Base-by-base conservation (phyloP, 2,113 vertebrate genomes). In the Elephas maximus region DNA sequence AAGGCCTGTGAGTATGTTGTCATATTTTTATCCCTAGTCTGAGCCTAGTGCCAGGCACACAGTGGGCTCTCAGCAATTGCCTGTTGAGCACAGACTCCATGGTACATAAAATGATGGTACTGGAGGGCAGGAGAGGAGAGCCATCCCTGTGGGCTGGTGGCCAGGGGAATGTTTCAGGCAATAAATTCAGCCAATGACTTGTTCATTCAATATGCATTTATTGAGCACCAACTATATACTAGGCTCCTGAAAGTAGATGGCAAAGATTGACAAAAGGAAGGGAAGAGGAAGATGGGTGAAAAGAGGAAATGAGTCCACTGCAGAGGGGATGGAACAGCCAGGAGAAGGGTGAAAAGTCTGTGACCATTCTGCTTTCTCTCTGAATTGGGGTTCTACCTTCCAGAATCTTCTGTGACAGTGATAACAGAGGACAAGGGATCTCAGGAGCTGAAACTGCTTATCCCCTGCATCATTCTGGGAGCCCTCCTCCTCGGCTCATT, bases 401-500 rank as follows among this genome's bases (percentile, higher is more conserved):
- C 26, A 98, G 97, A 71, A 57, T 24, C 98, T 60, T 79, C 88
- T 41, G 67, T 71, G 93, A 41, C 5, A 0, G n/a, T 73, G 90
- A 48, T 21, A 7, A 5, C 0, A 0, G 78, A 93, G 60, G 84
- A 41, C 28, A 87, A 53, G 51, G 74, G 20, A 3, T 26, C 90
- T 9, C 53, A 1, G 33, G 93, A 95, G 60, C 57, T 93, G 8
- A 44, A 0, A 3, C 96, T 99, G 26, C 67, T 98, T 2, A 1
- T 97, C 45, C 2, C 76, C 73, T 98, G 98, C 85, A 37, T 98
- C 30, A 1, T 98, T 14, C 96, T 99, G 96, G 98, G 94, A 0
- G 5, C 48, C 0, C 97, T 99, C 76, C 93, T 99, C 45, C 94
- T 99, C 1, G 21, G 26, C 37, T 71, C 96, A 0, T 65, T 98